A percentile compares a stretch with the other conserved stretches of the same genome.
These are phyloP conservation scores for Lacanobia oleracea DNA, from an alignment of 2,888 invertebrate species.

Conservation along the genomic window DNA sequence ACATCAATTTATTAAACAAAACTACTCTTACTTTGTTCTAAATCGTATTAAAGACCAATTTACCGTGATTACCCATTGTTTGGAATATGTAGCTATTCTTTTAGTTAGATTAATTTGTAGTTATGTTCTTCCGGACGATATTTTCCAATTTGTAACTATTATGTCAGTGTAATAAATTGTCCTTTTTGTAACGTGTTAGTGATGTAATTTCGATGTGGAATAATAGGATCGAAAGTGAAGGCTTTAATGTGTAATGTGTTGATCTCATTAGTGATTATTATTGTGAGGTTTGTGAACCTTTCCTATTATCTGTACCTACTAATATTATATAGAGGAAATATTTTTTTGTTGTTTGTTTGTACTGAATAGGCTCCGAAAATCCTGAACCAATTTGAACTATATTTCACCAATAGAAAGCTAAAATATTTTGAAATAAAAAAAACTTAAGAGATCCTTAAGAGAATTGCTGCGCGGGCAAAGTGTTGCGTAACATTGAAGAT, in stretches of 20 bases:
- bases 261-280: constrained; percentile 35
- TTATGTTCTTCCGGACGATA: constrained; percentile 33
- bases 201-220: constrained; percentile 40
- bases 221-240: constrained; percentile 41
- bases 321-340: too few species aligned
- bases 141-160: constrained; percentile 48
- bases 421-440: too few species aligned
- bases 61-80: constrained; percentile 52
- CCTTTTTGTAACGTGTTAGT: constrained; percentile 27
- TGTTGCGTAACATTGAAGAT: too few species aligned
- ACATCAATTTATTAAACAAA: constrained; percentile 64
- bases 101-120: constrained; percentile 29
- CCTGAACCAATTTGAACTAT: too few species aligned
- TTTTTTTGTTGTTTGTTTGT: too few species aligned
- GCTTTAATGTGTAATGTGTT: constrained; percentile 8
- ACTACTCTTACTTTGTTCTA: constrained; percentile 46
- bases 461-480: too few species aligned
- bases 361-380: too few species aligned
- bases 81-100: constrained; percentile 38
- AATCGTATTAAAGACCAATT: constrained; percentile 37
- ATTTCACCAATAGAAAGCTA: too few species aligned
- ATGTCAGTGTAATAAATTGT: constrained; percentile 36
- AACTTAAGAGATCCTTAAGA: too few species aligned
- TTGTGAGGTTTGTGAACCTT: constrained; percentile 8
- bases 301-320: too few species aligned